phyloP scores from a whole-genome alignment of 2,797 vertebrate species.

The Benthosema pterotum region DNA sequence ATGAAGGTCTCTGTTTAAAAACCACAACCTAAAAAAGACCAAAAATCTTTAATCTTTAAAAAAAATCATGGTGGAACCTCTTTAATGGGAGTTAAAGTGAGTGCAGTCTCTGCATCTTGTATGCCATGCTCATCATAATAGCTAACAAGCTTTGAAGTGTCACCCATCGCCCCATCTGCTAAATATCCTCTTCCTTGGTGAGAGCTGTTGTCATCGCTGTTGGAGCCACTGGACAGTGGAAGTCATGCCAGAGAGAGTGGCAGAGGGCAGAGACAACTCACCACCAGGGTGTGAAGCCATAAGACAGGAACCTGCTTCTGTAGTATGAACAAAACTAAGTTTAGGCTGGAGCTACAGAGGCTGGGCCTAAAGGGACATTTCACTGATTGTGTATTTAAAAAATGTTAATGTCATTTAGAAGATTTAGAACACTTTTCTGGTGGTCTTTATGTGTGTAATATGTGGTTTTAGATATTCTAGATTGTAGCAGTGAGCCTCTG shows the following conservation, averaged over 20 bases:
- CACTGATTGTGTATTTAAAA: too few relatives aligned
- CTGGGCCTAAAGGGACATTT: slow-evolving; percentile 9
- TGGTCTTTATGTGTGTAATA: too few relatives aligned
- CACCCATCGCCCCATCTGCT: slow-evolving; percentile 28
- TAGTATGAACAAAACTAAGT: slow-evolving; percentile 22
- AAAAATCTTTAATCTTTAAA: too few relatives aligned
- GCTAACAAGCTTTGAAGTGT: slow-evolving; percentile 40
- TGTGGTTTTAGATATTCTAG: too few relatives aligned
- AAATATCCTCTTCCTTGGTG: slow-evolving; percentile 54
- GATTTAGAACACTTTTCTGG: too few relatives aligned
- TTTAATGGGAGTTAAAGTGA: too few relatives aligned
- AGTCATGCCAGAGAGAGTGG: slow-evolving; percentile 50
- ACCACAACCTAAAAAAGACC: too few relatives aligned
- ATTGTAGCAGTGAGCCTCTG: too few relatives aligned
- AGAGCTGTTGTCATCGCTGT: slow-evolving; percentile 67
- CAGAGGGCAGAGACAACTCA: slow-evolving; percentile 57
- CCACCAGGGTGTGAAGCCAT: slow-evolving; percentile 38
- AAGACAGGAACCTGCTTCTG: slow-evolving; percentile 21
- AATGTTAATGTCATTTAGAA: too few relatives aligned
- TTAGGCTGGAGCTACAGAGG: slow-evolving; percentile 3
- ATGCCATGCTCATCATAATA: slow-evolving; percentile 15
- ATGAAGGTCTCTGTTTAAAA: too few relatives aligned
- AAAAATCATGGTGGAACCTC: too few relatives aligned
- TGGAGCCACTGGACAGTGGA: slow-evolving; percentile 58
- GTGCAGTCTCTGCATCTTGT: too few relatives aligned